Evolutionary conservation across 2,888 invertebrate genomes (phyloP).

Genomic region (Folsomia manolachei): DNA sequence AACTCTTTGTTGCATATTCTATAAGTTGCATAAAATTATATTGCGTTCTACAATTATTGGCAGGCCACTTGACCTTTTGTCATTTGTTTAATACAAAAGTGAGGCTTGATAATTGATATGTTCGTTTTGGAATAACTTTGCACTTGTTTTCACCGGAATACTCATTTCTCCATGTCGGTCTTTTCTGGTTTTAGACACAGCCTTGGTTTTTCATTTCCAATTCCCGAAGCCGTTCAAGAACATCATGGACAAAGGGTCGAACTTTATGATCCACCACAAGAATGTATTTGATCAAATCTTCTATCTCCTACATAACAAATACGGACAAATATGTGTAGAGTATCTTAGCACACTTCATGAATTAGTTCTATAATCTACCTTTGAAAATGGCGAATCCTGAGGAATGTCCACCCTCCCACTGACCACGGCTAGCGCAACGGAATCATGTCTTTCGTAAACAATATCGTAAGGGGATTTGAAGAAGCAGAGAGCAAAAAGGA

Average conservation of each 20-base stretch:
- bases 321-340: constrained; percentile 49
- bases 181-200: constrained; percentile 56
- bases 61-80: too few relatives aligned
- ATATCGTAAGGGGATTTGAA: constrained; percentile 81
- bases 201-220: constrained; percentile 61
- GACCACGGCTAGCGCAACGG: constrained; percentile 78
- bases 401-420: constrained; percentile 72
- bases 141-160: background rate
- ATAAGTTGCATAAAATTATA: background rate
- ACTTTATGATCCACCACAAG: constrained; percentile 69
- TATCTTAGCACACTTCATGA: background rate
- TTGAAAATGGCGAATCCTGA: constrained; percentile 64
- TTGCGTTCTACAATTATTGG: background rate
- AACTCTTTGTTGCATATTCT: background rate
- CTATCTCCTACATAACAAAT: constrained; percentile 65
- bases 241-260: constrained; percentile 71
- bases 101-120: background rate
- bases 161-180: background rate
- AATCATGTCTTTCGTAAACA: constrained; percentile 79
- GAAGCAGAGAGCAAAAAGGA: constrained; percentile 79
- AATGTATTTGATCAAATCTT: constrained; percentile 68
- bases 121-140: background rate
- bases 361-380: constrained; percentile 55
- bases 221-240: constrained; percentile 64
- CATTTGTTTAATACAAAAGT: background rate